Percentiles rank a stretch among this genome's conserved stretches.
Evolutionary conservation across 2,113 vertebrate species (phyloP).

Genomic region (Puffinus mauretanicus): DNA sequence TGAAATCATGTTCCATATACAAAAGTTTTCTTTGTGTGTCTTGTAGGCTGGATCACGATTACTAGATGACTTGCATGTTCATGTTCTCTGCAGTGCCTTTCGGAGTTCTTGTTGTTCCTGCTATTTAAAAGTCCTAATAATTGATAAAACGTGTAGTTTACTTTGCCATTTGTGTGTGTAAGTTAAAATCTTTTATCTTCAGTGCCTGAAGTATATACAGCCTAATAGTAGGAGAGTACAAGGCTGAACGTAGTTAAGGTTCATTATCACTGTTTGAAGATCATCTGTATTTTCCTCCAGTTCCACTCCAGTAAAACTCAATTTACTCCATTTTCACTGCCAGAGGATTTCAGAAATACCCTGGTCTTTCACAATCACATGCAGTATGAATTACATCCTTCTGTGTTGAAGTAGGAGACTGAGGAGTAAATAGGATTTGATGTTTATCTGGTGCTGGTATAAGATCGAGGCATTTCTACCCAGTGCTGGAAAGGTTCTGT

Average conservation of each 20-base stretch:
- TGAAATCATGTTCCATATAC: neutral
- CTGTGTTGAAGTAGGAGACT: neutral
- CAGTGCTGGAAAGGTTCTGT: neutral
- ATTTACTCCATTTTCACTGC: neutral
- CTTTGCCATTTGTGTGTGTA: neutral
- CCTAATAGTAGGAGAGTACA: neutral
- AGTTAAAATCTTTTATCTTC: neutral
- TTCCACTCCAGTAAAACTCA: neutral
- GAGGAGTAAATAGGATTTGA: neutral
- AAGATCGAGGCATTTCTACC: neutral
- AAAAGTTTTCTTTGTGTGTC: slow-evolving; percentile 32
- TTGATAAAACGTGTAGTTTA: neutral
- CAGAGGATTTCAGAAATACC: neutral
- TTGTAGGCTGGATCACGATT: neutral
- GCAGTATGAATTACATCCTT: neutral
- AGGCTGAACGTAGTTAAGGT: neutral
- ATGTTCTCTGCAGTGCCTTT: neutral
- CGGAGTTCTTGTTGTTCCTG: neutral
- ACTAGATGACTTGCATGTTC: neutral
- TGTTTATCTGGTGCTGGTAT: neutral
- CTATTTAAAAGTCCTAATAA: neutral
- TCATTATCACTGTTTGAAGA: neutral
- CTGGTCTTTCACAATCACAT: neutral
- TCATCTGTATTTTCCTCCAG: neutral
- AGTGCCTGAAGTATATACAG: neutral